phyloP scores from a whole-genome alignment of 2,888 invertebrate species.

The Aphodius granarius region DNA sequence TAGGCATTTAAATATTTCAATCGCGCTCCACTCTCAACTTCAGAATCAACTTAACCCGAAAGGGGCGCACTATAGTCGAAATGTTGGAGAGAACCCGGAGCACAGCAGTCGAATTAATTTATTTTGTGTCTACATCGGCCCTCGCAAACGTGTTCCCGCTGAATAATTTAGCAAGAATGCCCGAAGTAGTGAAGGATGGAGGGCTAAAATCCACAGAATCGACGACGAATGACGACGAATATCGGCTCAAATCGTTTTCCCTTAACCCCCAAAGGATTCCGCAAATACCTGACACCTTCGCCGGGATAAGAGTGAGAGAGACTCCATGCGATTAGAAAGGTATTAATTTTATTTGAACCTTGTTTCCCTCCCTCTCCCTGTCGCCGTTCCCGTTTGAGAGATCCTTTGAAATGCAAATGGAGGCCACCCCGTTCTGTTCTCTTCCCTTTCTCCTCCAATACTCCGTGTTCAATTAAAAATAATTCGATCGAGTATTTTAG shows the following conservation, averaged over 20 bases:
- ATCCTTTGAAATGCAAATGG: neutral
- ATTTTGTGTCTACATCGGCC: neutral
- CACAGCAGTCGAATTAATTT: neutral
- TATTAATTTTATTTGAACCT: slow-evolving; percentile 36
- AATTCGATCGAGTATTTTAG: neutral
- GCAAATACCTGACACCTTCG: neutral
- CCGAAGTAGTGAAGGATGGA: neutral
- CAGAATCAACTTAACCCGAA: neutral
- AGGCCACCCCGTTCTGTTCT: neutral
- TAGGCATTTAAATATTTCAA: neutral
- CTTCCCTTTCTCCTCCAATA: neutral
- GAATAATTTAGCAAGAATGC: neutral
- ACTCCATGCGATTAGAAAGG: slow-evolving; percentile 31
- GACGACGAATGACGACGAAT: neutral
- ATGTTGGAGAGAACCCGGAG: neutral
- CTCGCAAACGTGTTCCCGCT: neutral
- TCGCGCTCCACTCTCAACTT: neutral
- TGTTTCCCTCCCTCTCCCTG: neutral
- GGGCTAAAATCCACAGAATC: neutral
- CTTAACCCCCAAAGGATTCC: neutral
- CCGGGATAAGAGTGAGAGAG: neutral
- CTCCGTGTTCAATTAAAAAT: neutral
- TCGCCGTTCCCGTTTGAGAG: neutral
- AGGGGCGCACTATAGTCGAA: neutral
- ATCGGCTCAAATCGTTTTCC: neutral